Base-by-base conservation (phyloP, 1,140 invertebrate species). In the Nixonia krombeini region DNA sequence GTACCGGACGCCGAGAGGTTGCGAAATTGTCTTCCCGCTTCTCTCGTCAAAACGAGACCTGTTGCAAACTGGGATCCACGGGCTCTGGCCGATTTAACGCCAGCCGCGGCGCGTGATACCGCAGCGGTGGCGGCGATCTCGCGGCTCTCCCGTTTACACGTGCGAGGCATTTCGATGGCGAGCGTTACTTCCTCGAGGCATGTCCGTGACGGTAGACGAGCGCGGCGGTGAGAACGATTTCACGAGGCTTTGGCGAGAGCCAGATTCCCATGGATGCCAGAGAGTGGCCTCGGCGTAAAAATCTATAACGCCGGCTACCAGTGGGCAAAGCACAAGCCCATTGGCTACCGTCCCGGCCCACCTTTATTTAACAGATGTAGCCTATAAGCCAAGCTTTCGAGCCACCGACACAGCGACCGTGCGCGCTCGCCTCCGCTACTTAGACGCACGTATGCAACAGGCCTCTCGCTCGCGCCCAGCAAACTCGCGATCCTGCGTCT, bases 261-360 rank as follows among this genome's bases (percentile, higher is more conserved):
- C n/a, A n/a, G 57, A 71, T 80, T 81, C 78, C 71, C 76, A 78
- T 78, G 79, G 73, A 78, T 76, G 70, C 63, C 69, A 59, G 47
- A 69, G n/a, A n/a, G n/a, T n/a, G 49, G 40, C 29, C 44, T 50
- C 61, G 46, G 38, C 63, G 71, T 66, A 76, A 79, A 80, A 78
- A 79, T 79, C 65, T 72, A 74, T 80, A 79, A 80, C 74, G 67
- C 72, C 44, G 33, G 69, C 70, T 65, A 75, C 75, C 73, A 72
- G 78, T 78, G 78, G 69, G 70, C 76, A 74, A 79, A 73, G 76
- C 71, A 79, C 74, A 76, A 74, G 73, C 65, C 41, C 58, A 76
- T 75, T 79, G 75, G 72, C 73, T 74, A 45, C 44, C 57, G 59
- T 76, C 70, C 75, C 70, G 66, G 50, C 46, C 56, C 51, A 70